Evolutionary conservation across 2,113 vertebrate genomes (phyloP).

Genomic region (Cephalopholis sonnerati): DNA sequence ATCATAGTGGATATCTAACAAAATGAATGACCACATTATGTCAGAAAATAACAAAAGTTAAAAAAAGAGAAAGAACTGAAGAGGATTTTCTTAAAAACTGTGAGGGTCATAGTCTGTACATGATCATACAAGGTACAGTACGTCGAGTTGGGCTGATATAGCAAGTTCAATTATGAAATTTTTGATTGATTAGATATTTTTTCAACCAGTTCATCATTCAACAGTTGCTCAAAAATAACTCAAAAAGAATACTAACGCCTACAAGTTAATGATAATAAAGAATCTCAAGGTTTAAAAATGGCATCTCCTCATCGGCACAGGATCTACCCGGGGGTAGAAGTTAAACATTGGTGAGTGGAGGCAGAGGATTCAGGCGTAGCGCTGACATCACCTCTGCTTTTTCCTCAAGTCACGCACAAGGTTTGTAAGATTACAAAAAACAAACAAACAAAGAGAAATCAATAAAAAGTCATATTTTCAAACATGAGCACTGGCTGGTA

Average conservation of each 20-base stretch:
- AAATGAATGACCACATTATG: slow-evolving; percentile 77
- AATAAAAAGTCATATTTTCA: slow-evolving; percentile 57
- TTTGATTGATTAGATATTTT: slow-evolving; percentile 62
- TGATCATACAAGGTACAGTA: slow-evolving; percentile 69
- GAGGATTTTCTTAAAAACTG: slow-evolving; percentile 51
- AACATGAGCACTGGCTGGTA: slow-evolving; percentile 69
- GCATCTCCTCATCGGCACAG: slow-evolving; percentile 62
- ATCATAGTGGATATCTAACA: slow-evolving; percentile 81
- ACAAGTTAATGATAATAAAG: slow-evolving; percentile 65
- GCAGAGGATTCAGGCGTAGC: slow-evolving; percentile 20
- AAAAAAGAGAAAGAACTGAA: slow-evolving; percentile 44
- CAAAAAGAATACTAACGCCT: slow-evolving; percentile 60
- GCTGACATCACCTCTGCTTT: slow-evolving; percentile 24
- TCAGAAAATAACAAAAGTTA: slow-evolving; percentile 63
- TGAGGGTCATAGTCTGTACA: slow-evolving; percentile 65
- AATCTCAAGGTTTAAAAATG: slow-evolving; percentile 64
- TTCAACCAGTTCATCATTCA: slow-evolving; percentile 61
- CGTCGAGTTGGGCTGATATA: slow-evolving; percentile 60
- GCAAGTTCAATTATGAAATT: slow-evolving; percentile 40
- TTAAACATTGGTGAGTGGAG: slow-evolving; percentile 37
- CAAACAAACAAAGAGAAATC: slow-evolving; percentile 22
- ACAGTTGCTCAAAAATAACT: slow-evolving; percentile 56
- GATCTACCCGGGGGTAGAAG: slow-evolving; percentile 59
- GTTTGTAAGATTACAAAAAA: slow-evolving; percentile 63
- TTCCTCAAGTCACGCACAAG: slow-evolving; percentile 59